Conservation (phyloP, 2,113 vertebrate species). For the Burhinus bistriatus region DNA sequence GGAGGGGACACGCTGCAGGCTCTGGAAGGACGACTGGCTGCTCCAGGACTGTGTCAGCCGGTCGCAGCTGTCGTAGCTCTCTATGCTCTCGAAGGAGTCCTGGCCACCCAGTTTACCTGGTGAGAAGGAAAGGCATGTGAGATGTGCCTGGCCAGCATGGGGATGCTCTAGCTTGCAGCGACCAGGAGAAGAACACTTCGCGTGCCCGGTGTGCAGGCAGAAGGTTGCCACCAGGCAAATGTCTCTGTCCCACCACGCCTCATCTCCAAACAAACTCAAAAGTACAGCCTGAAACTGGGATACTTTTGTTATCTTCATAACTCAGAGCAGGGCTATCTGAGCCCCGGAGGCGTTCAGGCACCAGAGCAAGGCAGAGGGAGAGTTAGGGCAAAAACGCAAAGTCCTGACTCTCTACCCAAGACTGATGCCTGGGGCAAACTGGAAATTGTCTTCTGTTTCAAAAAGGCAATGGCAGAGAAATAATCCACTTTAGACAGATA, state of each 20-base stretch:
- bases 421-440: not conserved
- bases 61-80: constrained; percentile 97
- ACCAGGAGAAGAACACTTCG: not conserved
- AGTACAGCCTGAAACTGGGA: not conserved
- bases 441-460: not conserved
- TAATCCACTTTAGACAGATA: not conserved
- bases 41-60: constrained; percentile 96
- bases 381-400: not conserved
- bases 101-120: constrained; percentile 95
- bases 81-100: constrained; percentile 98
- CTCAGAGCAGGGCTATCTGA: not conserved
- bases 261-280: not conserved
- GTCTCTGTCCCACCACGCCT: too few relatives aligned
- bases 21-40: constrained; percentile 97
- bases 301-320: not conserved
- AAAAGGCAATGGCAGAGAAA: not conserved
- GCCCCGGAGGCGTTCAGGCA: not conserved
- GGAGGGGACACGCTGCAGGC: constrained; percentile 95
- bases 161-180: not conserved
- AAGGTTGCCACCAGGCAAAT: not conserved
- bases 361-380: not conserved
- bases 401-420: not conserved
- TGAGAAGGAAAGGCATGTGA: not conserved
- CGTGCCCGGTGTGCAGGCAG: fast-evolving
- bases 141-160: not conserved